phyloP scores from a whole-genome alignment of 2,797 vertebrate species.

The Natrix natrix region DNA sequence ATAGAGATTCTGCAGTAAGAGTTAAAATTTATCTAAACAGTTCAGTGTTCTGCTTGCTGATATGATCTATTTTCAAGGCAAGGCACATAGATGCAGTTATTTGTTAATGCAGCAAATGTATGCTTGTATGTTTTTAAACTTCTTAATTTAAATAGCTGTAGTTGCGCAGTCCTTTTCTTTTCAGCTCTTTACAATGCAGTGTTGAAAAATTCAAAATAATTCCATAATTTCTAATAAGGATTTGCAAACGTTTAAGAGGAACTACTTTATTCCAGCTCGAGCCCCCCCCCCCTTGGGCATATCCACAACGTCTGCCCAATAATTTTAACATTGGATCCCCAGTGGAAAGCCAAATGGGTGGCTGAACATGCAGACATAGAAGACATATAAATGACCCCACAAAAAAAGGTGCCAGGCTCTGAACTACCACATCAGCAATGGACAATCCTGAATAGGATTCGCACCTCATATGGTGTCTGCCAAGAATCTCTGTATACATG shows the following conservation, averaged over 20 bases:
- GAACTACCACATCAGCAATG: not conserved
- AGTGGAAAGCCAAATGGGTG: not conserved
- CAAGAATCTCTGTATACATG: not conserved
- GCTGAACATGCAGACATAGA: not conserved
- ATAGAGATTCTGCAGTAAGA: not conserved
- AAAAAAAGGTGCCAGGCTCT: not conserved
- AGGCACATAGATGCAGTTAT: not conserved
- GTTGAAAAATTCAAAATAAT: slow-evolving; percentile 16
- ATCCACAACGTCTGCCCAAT: not conserved
- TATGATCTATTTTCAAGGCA: not conserved
- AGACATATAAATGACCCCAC: not conserved
- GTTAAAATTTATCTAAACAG: not conserved
- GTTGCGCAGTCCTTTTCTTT: slow-evolving; percentile 19
- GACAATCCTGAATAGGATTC: not conserved
- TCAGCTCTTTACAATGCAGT: slow-evolving; percentile 13
- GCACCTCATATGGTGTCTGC: not conserved
- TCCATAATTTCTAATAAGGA: slow-evolving; percentile 52
- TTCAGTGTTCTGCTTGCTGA: not conserved
- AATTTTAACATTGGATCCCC: not conserved
- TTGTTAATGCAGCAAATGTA: not conserved
- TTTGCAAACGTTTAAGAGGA: slow-evolving; percentile 23
- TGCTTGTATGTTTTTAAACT: not conserved
- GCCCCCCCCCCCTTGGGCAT: not conserved
- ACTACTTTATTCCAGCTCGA: slow-evolving; percentile 62
- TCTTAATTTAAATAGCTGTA: not conserved